Evolutionary conservation across 2,888 invertebrate genomes (phyloP), one percentile per base, ranked within the genome.

Genomic region (Oxyscelio sp.): DNA sequence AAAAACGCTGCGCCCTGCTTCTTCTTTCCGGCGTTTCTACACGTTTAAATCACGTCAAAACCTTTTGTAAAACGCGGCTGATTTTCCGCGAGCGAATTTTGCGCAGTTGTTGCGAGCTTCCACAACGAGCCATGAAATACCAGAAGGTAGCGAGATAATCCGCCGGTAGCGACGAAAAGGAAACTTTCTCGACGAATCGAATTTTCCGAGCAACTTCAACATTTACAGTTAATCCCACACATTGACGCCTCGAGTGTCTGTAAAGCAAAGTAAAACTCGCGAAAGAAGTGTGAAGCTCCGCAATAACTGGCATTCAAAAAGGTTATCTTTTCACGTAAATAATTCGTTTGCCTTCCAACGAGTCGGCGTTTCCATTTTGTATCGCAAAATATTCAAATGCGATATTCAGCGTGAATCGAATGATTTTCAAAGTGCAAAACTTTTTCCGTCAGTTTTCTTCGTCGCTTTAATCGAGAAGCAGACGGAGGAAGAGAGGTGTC

Each of bases 261-360:
- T 50, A 66, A 66, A 56, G 34, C 50, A 54, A 38, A 27, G 48
- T 19, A 38, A 70, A 78, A 71, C 79, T 79, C 56, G 24, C 61
- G 43, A 68, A 68, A 74, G 66, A 81, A 68, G 68, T 61, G 68
- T 24, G 66, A 68, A 68, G 61, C 74, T 59, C 43, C 43, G 66
- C 58, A 66, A 80, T 80, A 80, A 80, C 59, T 45, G 52, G 56
- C 38, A 50, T 61, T 80, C 63, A 65, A 52, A 73, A 80, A 66
- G 52, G 73, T 80, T 73, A 80, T 73, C 71, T 45, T 71, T 79
- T 79, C 63, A 71, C 45, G 34, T 54, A 68, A 61, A 78, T 78
- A 77, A 77, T 68, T 77, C 68, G 74, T 34, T 65, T 45, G 27
- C 38, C 34, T 50, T 50, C 19, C 45, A 21, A 15, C n/a, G 19